Evolutionary conservation across 2,797 vertebrate genomes (phyloP), one percentile per base, ranked within the genome.

Genomic region (Carapus acus): DNA sequence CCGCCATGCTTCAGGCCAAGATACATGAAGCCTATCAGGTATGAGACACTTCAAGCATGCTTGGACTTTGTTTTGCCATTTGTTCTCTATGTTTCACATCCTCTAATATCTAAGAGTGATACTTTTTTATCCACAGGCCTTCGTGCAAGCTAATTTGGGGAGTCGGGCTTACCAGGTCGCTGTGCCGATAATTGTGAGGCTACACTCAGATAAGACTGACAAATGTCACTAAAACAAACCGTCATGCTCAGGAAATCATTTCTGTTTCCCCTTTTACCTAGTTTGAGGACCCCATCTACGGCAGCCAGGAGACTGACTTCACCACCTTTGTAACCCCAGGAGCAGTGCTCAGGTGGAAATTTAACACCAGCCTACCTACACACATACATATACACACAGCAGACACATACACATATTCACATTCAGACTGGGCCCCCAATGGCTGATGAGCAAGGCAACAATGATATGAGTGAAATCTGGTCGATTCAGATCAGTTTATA

Each of bases 271-370:
- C 17, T 46, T 37, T 21, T 54, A 41, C 4, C 44, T n/a, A 91
- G 88, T 85, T 90, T 51, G 89, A 91, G 47, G 83, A 90, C 58
- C 87, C 89, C 0, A 79, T 91, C 65, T 90, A 88, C 1, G 89
- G 88, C 48, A 85, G 72, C 59, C 42, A 69, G 5, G 73, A 88
- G 64, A 85, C 82, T 4, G 87, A 90, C 71, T 91, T 91, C 74
- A 86, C 87, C 2, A 89, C 83, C 0, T 90, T 88, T 65, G 87
- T 90, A 68, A 88, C 85, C 0, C 88, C 88, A 0, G 89, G 89
- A 57, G 86, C 87, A 27, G 80, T 90, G 15, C 80, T 90, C 74
- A 91, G 88, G 88, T 90, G 42, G 67, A 82, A 73, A 1, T 1
- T 3, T 3, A 36, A 36, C 34, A 33, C 3, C 6, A 7, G 8